Evolutionary conservation across 2,113 vertebrate genomes (phyloP).

Genomic region (Nipponia nippon): DNA sequence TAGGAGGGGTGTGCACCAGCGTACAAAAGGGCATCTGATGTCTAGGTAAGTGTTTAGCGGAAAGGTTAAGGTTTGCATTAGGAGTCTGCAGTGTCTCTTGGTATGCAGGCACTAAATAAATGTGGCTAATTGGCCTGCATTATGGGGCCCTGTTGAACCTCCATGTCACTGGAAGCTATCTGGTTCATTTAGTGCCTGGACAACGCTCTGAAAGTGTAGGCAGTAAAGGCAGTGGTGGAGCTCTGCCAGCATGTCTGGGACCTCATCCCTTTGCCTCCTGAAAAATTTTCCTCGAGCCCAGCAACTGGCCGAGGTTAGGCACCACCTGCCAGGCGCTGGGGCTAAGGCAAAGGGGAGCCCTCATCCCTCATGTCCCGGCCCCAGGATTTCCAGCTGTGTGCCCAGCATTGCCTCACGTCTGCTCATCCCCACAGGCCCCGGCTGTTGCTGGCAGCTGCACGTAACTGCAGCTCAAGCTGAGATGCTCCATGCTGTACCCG

Average conservation of each 20-base stretch:
- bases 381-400: neutral
- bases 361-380: neutral
- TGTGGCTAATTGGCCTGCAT: neutral
- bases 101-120: neutral
- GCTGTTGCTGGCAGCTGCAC: neutral
- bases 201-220: neutral
- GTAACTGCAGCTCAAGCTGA: neutral
- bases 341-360: neutral
- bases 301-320: neutral
- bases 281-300: neutral
- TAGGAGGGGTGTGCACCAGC: neutral
- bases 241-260: neutral
- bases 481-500: fast-evolving
- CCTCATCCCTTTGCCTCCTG: neutral
- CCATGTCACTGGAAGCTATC: neutral
- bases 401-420: neutral
- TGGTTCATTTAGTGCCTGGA: neutral
- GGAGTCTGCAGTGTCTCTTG: neutral
- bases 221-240: neutral
- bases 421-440: fast-evolving
- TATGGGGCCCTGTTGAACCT: neutral
- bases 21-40: neutral
- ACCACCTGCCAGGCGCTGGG: neutral
- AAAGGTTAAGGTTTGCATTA: neutral
- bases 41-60: neutral